Conservation (phyloP, 2,888 invertebrate species). For the Sclerodermus sp. region DNA sequence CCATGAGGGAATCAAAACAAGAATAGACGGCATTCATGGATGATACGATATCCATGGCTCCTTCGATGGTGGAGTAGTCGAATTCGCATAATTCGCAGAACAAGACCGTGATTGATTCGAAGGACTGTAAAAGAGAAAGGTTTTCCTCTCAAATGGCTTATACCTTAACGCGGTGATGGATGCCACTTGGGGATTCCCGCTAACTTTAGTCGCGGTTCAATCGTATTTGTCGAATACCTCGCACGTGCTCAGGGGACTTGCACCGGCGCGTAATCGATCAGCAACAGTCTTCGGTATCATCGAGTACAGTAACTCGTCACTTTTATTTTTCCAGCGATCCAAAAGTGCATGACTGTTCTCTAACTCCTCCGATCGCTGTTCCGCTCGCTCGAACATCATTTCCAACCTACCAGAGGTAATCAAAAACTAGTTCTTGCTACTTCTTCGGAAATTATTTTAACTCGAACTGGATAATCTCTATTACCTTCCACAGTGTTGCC, state of each 20-base stretch:
- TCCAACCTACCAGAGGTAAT: conserved; percentile 65
- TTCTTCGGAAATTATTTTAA: background rate
- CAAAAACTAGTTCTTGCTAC: background rate
- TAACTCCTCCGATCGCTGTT: conserved; percentile 75
- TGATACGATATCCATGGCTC: conserved; percentile 77
- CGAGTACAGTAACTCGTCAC: conserved; percentile 84
- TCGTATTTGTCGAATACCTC: conserved; percentile 60
- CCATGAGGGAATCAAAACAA: conserved; percentile 80
- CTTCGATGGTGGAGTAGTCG: conserved; percentile 63
- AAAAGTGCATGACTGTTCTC: conserved; percentile 76
- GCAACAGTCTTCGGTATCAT: conserved; percentile 90
- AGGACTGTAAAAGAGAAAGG: conserved; percentile 63
- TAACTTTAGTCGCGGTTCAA: too few species aligned
- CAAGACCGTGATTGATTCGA: conserved; percentile 76
- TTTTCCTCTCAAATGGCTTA: background rate
- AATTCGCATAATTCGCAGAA: conserved; percentile 74
- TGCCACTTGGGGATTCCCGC: too few species aligned
- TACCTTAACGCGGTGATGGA: too few species aligned
- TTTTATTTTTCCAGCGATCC: conserved; percentile 83
- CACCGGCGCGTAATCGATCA: conserved; percentile 75
- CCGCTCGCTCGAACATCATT: conserved; percentile 80
- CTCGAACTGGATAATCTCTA: background rate
- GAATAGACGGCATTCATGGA: conserved; percentile 87
- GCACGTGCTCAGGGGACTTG: conserved; percentile 77
- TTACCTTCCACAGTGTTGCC: conserved; percentile 78